A percentile compares a stretch with the other conserved stretches of the same genome.
phyloP scores from a whole-genome alignment of 2,113 vertebrate species.

The Pseudopipra pipra region DNA sequence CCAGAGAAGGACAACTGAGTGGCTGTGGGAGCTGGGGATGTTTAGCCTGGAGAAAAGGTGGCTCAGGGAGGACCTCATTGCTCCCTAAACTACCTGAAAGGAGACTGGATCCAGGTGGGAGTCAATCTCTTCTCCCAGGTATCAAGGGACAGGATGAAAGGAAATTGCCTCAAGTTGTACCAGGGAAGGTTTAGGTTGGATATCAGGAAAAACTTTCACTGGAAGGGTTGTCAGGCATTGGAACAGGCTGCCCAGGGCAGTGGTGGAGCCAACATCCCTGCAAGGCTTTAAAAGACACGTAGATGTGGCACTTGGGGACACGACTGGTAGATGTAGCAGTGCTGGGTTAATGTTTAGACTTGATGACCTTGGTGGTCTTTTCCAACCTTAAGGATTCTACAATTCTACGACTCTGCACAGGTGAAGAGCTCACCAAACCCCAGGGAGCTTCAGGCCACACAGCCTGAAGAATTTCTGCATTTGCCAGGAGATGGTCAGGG shows the following conservation, averaged over 20 bases:
- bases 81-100: background rate
- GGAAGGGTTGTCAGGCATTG: background rate
- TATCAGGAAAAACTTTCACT: background rate
- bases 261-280: background rate
- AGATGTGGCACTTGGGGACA: background rate
- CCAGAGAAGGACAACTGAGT: fast-evolving
- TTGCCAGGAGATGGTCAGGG: background rate
- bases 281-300: background rate
- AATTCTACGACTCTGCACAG: fast-evolving
- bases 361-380: background rate
- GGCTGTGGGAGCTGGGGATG: background rate
- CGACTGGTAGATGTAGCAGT: background rate
- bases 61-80: background rate
- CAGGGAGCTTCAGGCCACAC: background rate
- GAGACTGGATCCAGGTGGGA: fast-evolving
- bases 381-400: background rate
- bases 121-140: background rate
- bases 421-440: background rate
- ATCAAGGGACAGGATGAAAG: background rate
- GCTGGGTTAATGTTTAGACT: background rate
- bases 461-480: background rate
- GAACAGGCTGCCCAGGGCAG: background rate
- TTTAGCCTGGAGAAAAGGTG: background rate
- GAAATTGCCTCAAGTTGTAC: fast-evolving
- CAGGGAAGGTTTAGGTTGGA: background rate